Base-by-base conservation (phyloP, 1,140 invertebrate species). In the Pogonus chalceus region DNA sequence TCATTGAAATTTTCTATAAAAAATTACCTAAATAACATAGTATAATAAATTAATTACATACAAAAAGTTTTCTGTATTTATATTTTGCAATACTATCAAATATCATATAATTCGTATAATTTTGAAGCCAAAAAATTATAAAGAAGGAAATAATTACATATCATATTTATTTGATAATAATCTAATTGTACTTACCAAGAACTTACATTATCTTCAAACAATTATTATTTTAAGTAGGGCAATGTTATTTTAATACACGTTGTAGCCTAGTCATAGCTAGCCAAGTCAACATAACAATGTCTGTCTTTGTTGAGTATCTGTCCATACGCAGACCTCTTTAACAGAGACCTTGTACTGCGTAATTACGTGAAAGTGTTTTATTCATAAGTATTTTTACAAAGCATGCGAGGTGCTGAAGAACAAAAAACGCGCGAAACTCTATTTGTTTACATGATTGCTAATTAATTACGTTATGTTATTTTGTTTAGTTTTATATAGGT, bases 291-390 rank as follows among this genome's bases (percentile, higher is more conserved):
- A n/a, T n/a, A n/a, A n/a, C n/a, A n/a, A n/a, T n/a, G n/a, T n/a
- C n/a, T n/a, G n/a, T n/a, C n/a, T n/a, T n/a, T n/a, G n/a, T n/a
- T n/a, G n/a, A n/a, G n/a, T n/a, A n/a, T n/a, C n/a, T n/a, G n/a
- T n/a, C n/a, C n/a, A n/a, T n/a, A n/a, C n/a, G n/a, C n/a, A 18
- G 18, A 43, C 37, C 37, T 43, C 9, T 9, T 43, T 43, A 43
- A 4, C 18, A 3, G 18, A 9, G 37, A 43, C 37, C 37, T 43
- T 43, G 37, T 18, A 31, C 18, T 10, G 18, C 9, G n/a, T 43
- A 43, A 43, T 43, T 43, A 18, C 18, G 37, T 43, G 37, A 43
- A 43, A 43, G 37, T 43, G 37, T 43, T 43, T 43, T 43, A 43
- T 43, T 43, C 37, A 43, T 43, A 43, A n/a, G n/a, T n/a, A n/a